Base-by-base conservation (phyloP, 35 echinoderm and acorn worm genomes). In the Stichopus chloronotus region DNA sequence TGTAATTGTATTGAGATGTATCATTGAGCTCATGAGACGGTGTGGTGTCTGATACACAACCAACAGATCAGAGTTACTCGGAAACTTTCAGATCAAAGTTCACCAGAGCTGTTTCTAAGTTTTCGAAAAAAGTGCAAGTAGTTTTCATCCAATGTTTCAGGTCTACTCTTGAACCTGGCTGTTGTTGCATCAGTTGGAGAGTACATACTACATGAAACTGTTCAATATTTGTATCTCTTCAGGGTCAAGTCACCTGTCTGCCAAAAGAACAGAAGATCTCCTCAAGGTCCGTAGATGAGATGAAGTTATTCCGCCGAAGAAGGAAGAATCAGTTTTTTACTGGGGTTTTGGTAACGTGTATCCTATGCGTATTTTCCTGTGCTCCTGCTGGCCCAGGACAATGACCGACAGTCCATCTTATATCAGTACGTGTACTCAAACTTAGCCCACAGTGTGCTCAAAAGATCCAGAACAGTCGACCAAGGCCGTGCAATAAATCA, bases 311-410 rank as follows among this genome's bases (percentile, higher is more conserved):
- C 14, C 22, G 58, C 8, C 54, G 86, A 69, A 88, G 57, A 7
- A 58, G 86, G 86, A 88, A 58, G 86, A 88, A 88, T 52, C 86
- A 88, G 57, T n/a, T 88, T 9, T 88, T 55, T 25, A 58, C 86
- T 13, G 14, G 57, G 11, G 25, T 88, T 52, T n/a, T 88, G 6
- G 55, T 88, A 14, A 88, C 55, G 11, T 88, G 86, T 10, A 88
- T 88, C 58, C 9, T 88, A 25, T 88, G 13, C 43, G 16, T 30
- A 1, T 88, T 63, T 52, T 63, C 85, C 21, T 63, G 30, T 43
- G 30, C 3, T 87, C 7, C 86, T 88, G 10, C 58, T 63, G 11
- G 19, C 86, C 8, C 54, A 30, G 7, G 58, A 63, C 61, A 88
- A n/a, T 57, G 23, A 57, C 19, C 17, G 57, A 25, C 57, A 88